Evolutionary conservation across 2,113 vertebrate genomes (phyloP), one percentile per base, ranked within the genome.

Genomic region (Leucoraja erinaceus): DNA sequence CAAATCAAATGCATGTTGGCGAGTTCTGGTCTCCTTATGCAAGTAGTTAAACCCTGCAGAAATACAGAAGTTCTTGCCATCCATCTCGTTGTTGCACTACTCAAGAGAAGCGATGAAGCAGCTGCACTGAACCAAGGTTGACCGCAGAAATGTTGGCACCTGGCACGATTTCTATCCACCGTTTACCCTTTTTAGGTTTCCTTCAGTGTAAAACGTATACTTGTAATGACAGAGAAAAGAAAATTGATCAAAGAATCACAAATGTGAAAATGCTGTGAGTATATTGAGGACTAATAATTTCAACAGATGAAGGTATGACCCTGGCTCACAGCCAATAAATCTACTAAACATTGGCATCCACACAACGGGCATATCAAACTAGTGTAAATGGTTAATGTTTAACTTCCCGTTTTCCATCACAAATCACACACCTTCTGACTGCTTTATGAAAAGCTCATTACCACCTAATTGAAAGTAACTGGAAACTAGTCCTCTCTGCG

Each of bases 401-500:
- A 91, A 91, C 90, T 91, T 91, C 68, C 66, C 90, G 72, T 91
- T 68, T 72, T 91, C 68, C 9, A 72, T 54, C 68, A 91, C 90
- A 72, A 91, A 91, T 91, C 68, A 91, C 90, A 91, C 90, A 72
- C 68, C 90, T 91, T 54, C 90, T 68, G 68, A 91, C 90, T 72
- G 68, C 90, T 91, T 70, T 74, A 72, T 91, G 90, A 91, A 91
- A 91, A 91, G 90, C 70, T 91, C 66, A 91, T 91, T 91, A 72
- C 70, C 90, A 91, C 90, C 33, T 72, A 72, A 72, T 91, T 70
- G 33, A 91, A 72, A 91, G 90, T 91, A 91, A 91, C 68, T 91
- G 68, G 90, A 74, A 54, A 91, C 90, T 54, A 91, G 66, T 28
- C 33, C 90, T 25, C 31, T 74, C 68, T 72, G 90, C 25, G 66